phyloP scores from a whole-genome alignment of 2,113 vertebrate species.

The Dolichotis patagonum region DNA sequence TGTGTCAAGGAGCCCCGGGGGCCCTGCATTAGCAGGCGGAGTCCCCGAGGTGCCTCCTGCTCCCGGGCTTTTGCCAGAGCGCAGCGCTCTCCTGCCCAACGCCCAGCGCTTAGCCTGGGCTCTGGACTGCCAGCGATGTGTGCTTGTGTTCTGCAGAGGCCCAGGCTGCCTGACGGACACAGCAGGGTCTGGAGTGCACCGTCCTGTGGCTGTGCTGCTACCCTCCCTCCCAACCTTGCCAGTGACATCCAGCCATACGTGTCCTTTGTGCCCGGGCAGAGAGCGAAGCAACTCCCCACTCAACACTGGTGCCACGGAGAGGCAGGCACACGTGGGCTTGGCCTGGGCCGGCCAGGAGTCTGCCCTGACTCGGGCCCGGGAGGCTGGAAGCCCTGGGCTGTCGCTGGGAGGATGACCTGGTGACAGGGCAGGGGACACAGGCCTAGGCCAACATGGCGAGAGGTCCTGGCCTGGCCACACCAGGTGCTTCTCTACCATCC shows the following conservation, averaged over 20 bases:
- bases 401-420: not conserved
- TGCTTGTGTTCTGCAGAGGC: not conserved
- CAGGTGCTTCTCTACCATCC: too few relatives aligned
- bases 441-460: not conserved
- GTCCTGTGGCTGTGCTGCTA: accelerated
- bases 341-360: not conserved
- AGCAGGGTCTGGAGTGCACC: accelerated
- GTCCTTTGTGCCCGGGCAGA: not conserved
- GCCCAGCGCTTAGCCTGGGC: not conserved
- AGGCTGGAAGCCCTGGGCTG: not conserved
- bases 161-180: not conserved
- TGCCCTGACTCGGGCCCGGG: not conserved
- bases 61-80: not conserved
- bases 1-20: not conserved
- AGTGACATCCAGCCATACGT: not conserved
- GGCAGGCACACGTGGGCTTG: not conserved
- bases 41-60: not conserved
- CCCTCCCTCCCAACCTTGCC: not conserved
- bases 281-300: not conserved
- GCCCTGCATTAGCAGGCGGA: not conserved
- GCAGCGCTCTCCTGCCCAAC: not conserved
- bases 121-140: not conserved
- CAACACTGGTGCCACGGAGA: not conserved
- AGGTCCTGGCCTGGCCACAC: not conserved
- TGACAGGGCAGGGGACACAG: not conserved